phyloP scores from a whole-genome alignment of 2,797 vertebrate genomes.

The Cephalopachus bancanus region DNA sequence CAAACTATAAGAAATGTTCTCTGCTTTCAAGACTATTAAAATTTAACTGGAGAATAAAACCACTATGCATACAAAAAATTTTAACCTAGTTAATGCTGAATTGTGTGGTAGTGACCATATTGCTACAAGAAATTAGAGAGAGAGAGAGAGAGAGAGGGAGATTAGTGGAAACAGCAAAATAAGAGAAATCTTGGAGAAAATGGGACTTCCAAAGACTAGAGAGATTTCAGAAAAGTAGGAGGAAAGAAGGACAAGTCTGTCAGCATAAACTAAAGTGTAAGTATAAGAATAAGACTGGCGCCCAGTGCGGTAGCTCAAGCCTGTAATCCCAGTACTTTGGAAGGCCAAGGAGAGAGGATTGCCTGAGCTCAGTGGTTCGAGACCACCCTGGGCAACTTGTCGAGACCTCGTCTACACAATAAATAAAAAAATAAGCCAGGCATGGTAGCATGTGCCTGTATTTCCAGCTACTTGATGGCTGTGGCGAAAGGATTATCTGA shows the following conservation, averaged over 20 bases:
- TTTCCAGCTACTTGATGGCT: no score
- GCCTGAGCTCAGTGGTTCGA: no score
- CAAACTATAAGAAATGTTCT: conserved; percentile 57
- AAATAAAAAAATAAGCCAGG: no score
- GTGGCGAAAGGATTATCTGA: no score
- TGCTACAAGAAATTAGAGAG: conserved; percentile 28
- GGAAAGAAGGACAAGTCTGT: not conserved
- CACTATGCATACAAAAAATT: not conserved
- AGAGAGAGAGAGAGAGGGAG: not conserved
- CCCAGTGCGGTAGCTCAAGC: no score
- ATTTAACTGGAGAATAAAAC: conserved; percentile 60
- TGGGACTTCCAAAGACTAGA: conserved; percentile 44
- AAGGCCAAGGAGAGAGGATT: no score
- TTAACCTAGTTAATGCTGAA: conserved; percentile 35
- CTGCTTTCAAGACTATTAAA: conserved; percentile 41
- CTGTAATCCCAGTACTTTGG: no score
- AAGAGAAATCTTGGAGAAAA: conserved; percentile 6
- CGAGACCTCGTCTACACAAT: no score
- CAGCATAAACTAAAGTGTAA: not conserved
- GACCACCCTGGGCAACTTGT: no score
- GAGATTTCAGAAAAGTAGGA: conserved; percentile 51
- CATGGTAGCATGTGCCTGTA: no score
- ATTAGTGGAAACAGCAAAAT: not conserved
- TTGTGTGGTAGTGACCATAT: not conserved
- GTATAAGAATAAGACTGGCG: not conserved